These are phyloP conservation scores for Astropecten irregularis DNA, from an alignment of 53 echinoderm and acorn worm genomes.

Conservation along the genomic window DNA sequence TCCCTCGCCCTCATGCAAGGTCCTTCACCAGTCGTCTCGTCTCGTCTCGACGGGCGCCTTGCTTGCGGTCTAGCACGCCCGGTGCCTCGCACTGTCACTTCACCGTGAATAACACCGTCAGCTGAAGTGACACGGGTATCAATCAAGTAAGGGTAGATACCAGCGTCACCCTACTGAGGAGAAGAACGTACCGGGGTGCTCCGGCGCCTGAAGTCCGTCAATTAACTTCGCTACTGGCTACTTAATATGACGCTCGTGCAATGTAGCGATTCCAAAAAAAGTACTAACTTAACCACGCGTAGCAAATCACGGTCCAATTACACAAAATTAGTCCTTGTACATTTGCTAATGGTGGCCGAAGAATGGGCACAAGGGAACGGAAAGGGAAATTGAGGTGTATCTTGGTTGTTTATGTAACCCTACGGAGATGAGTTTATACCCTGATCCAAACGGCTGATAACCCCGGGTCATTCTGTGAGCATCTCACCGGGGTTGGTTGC, in stretches of 20 bases:
- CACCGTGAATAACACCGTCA: conserved; percentile 13
- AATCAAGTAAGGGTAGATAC: conserved; percentile 16
- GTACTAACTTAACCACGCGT: conserved; percentile 59
- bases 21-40: background rate
- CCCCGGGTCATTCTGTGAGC: conserved; percentile 29
- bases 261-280: too few relatives aligned
- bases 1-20: too few relatives aligned
- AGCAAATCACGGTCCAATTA: conserved; percentile 33
- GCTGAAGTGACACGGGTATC: background rate
- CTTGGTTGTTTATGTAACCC: conserved; percentile 36
- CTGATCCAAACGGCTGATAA: conserved; percentile 6
- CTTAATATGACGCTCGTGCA: background rate
- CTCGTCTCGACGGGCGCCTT: conserved; percentile 16
- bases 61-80: conserved; percentile 16
- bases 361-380: too few relatives aligned
- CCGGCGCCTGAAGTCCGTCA: background rate
- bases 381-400: background rate
- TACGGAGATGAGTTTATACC: conserved; percentile 43
- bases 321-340: conserved; percentile 46
- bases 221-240: conserved; percentile 19
- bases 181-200: background rate
- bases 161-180: too few relatives aligned
- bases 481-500: too few relatives aligned
- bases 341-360: conserved; percentile 16
- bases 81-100: background rate